Evolutionary conservation across 2,113 vertebrate genomes (phyloP).

Genomic region (Ploceus nigricollis): DNA sequence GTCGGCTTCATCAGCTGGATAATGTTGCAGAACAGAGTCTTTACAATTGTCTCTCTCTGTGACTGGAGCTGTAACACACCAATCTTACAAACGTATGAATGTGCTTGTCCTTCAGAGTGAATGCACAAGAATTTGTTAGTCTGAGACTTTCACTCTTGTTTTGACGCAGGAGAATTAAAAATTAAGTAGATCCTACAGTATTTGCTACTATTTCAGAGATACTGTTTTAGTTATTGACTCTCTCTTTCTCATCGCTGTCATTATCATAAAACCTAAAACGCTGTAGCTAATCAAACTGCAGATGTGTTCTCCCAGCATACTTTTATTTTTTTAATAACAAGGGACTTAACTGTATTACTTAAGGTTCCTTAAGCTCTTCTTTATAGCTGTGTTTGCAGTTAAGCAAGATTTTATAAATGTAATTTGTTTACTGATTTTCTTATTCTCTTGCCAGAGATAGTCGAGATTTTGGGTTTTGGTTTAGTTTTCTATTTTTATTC

Average conservation of each 20-base stretch:
- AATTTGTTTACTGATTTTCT: constrained; percentile 16
- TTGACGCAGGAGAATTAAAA: not conserved
- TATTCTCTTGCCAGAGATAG: constrained; percentile 52
- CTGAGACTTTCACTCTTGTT: constrained; percentile 32
- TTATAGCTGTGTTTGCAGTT: constrained; percentile 15
- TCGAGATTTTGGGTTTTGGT: not conserved
- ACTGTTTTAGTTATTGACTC: constrained; percentile 25
- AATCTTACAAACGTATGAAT: constrained; percentile 46
- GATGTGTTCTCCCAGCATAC: constrained; percentile 12
- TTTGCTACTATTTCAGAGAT: constrained; percentile 12
- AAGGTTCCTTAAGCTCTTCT: constrained; percentile 29
- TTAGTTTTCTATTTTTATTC: not conserved
- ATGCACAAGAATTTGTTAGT: constrained; percentile 47
- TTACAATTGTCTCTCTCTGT: not conserved
- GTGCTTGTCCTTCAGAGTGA: constrained; percentile 70
- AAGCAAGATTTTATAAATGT: constrained; percentile 36
- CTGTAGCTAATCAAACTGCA: constrained; percentile 9
- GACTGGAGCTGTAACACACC: constrained; percentile 24
- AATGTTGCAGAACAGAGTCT: constrained; percentile 42
- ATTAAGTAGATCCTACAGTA: constrained; percentile 21
- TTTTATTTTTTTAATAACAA: constrained; percentile 36
- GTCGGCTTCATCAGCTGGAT: not conserved
- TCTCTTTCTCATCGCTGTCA: constrained; percentile 52
- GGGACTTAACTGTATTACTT: constrained; percentile 47
- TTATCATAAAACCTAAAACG: constrained; percentile 43